phyloP scores from a whole-genome alignment of 2,797 vertebrate genomes.

The Graptemys geographica region DNA sequence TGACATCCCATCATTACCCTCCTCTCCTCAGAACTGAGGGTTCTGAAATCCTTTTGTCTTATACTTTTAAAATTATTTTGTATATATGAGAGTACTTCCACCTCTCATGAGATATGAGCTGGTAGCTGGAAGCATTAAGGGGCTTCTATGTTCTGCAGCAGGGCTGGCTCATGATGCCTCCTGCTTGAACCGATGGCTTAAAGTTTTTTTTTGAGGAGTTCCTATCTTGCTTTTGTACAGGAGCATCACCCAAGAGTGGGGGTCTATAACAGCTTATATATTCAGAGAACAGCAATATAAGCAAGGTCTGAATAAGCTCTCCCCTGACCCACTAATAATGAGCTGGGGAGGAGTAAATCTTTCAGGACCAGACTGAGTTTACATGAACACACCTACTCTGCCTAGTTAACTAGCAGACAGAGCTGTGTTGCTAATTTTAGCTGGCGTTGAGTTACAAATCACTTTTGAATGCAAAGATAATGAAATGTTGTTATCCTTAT shows the following conservation, averaged over 20 bases:
- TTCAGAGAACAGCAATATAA: background rate
- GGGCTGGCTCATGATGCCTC: background rate
- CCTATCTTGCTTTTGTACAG: background rate
- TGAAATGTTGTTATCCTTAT: no score
- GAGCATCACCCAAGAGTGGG: background rate
- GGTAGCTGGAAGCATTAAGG: background rate
- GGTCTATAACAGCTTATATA: background rate
- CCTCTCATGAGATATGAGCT: background rate
- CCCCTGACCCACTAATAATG: no score
- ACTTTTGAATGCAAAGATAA: no score
- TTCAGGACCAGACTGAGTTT: no score
- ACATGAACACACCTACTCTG: no score
- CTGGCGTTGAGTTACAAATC: no score
- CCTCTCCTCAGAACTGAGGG: background rate
- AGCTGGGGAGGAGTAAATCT: no score
- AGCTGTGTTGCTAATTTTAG: no score
- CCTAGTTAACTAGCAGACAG: no score
- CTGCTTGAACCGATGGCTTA: background rate
- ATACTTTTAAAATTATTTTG: background rate
- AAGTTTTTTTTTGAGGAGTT: background rate
- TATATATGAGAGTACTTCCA: background rate
- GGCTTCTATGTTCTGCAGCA: background rate
- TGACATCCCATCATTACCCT: background rate
- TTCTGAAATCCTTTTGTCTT: background rate
- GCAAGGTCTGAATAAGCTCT: no score